Conservation (phyloP, 1,140 invertebrate species). For the Stenopsyche tienmushanensis region DNA sequence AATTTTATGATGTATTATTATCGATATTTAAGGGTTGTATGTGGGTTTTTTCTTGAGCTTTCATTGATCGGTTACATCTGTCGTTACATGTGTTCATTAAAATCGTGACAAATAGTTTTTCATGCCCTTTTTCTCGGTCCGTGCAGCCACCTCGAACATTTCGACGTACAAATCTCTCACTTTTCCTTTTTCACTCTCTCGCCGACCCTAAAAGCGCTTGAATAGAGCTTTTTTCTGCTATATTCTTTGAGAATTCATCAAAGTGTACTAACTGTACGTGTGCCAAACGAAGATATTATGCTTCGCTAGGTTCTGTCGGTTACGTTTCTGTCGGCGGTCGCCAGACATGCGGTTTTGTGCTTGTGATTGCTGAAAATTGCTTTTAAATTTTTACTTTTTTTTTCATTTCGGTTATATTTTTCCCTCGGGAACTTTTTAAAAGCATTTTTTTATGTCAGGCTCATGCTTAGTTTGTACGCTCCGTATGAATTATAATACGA, state of each 20-base stretch:
- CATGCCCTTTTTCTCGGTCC: too few species aligned
- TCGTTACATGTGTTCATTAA: background rate
- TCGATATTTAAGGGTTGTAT: too few species aligned
- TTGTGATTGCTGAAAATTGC: slow-evolving; percentile 41
- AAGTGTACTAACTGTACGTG: slow-evolving; percentile 34
- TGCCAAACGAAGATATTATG: slow-evolving; percentile 37
- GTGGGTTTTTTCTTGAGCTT: too few species aligned
- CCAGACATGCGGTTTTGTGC: slow-evolving; percentile 40
- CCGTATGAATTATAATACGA: slow-evolving; percentile 30
- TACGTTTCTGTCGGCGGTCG: slow-evolving; percentile 5
- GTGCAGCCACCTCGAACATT: background rate
- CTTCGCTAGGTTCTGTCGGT: slow-evolving; percentile 19
- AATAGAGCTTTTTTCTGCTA: background rate
- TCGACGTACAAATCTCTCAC: background rate
- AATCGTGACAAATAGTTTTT: too few species aligned
- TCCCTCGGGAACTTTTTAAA: too few species aligned
- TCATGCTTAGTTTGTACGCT: slow-evolving; percentile 15
- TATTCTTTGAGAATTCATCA: slow-evolving; percentile 27
- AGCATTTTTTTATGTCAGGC: slow-evolving; percentile 26
- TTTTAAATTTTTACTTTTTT: slow-evolving; percentile 38
- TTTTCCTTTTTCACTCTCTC: background rate
- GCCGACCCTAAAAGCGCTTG: background rate
- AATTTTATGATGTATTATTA: too few species aligned
- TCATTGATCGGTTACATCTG: too few species aligned
- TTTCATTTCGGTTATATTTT: background rate